Evolutionary conservation across 2,888 invertebrate species (phyloP).

Genomic region (Habrosyne pyritoides): DNA sequence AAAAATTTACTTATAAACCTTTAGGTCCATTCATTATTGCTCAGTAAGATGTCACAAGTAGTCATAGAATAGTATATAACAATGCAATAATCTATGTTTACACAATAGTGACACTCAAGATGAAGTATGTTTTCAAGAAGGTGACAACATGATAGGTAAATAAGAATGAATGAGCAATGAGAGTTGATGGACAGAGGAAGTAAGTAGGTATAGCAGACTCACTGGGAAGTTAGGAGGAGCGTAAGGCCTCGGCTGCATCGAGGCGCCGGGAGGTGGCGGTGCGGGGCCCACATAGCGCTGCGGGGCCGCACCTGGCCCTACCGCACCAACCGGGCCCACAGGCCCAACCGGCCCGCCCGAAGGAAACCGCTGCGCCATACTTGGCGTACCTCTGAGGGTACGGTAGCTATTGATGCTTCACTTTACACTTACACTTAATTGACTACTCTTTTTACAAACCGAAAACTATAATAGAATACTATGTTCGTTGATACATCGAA

Average conservation of each 20-base stretch:
- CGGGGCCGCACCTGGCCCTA: constrained; percentile 66
- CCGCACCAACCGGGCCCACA: constrained; percentile 67
- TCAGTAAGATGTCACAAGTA: too few species aligned
- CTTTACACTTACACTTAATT: constrained; percentile 7
- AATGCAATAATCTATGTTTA: too few species aligned
- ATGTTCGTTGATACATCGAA: not conserved
- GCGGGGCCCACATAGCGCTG: constrained; percentile 71
- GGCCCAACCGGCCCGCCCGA: constrained; percentile 57
- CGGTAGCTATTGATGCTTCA: not conserved
- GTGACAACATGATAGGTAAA: too few species aligned
- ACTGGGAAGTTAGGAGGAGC: constrained; percentile 91
- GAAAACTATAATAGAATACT: not conserved
- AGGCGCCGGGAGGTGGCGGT: constrained; percentile 84
- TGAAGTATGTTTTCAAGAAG: too few species aligned
- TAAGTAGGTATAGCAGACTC: constrained; percentile 47
- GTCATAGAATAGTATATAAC: too few species aligned
- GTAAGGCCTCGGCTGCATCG: constrained; percentile 87
- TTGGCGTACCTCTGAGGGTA: not conserved
- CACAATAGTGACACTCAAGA: too few species aligned
- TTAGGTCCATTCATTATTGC: too few species aligned
- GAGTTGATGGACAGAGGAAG: not conserved
- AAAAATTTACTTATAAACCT: too few species aligned
- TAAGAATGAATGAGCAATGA: not conserved
- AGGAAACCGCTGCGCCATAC: constrained; percentile 74
- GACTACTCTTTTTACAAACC: not conserved